Percentiles rank a stretch among this genome's conserved stretches.
These are phyloP conservation scores for Clistopyga incitator DNA, from an alignment of 2,888 invertebrate species.

Conservation along the genomic window DNA sequence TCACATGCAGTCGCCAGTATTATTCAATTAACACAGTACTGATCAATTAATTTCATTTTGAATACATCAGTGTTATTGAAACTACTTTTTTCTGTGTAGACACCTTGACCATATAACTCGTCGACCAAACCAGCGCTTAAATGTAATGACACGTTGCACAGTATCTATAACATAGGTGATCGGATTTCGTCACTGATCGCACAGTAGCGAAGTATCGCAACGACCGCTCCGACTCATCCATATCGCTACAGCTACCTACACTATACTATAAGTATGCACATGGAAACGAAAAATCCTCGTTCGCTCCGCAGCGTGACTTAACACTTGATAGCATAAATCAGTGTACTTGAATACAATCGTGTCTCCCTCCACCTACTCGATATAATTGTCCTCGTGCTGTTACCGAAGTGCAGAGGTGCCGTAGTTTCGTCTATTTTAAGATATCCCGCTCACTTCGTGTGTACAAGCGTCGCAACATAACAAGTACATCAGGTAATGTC, in stretches of 20 bases:
- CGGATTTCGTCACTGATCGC: background rate
- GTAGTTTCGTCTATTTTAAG: slow-evolving; percentile 67
- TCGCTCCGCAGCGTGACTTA: background rate
- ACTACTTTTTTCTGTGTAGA: too few species aligned
- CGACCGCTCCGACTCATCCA: background rate
- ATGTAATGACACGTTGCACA: background rate
- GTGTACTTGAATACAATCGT: background rate
- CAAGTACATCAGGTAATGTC: slow-evolving; percentile 59
- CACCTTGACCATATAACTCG: background rate
- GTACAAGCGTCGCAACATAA: slow-evolving; percentile 42
- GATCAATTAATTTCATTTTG: too few species aligned
- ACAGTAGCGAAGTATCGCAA: background rate
- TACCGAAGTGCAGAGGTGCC: slow-evolving; percentile 65
- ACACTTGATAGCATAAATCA: slow-evolving; percentile 13
- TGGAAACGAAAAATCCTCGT: background rate
- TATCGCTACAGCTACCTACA: background rate
- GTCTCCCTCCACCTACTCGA: background rate
- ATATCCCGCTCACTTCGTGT: slow-evolving; percentile 33
- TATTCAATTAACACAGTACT: too few species aligned
- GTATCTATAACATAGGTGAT: background rate
- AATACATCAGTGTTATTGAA: too few species aligned
- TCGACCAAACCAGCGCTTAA: background rate
- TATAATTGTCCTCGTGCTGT: slow-evolving; percentile 35
- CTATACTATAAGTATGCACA: background rate
- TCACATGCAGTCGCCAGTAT: too few species aligned